These are phyloP conservation scores for Xyrauchen texanus DNA, from an alignment of 2,113 vertebrate genomes.

Conservation along the genomic window DNA sequence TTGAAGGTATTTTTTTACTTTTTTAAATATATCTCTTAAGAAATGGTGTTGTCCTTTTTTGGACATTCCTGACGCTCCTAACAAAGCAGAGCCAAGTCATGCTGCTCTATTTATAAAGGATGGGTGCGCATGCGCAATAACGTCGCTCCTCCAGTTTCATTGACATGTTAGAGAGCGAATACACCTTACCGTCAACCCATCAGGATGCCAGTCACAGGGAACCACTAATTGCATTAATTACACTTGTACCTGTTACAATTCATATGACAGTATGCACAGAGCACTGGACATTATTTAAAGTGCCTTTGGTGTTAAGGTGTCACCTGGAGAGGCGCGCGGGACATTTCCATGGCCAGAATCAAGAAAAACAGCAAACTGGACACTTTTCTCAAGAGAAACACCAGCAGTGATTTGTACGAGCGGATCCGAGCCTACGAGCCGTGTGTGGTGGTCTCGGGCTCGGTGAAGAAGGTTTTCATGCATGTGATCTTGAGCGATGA, in stretches of 20 bases:
- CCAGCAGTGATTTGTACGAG: slow-evolving; percentile 70
- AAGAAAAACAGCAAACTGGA: slow-evolving; percentile 71
- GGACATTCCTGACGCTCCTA: no score
- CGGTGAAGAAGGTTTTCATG: slow-evolving; percentile 72
- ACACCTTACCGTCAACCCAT: not conserved
- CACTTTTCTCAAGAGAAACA: slow-evolving; percentile 75
- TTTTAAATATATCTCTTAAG: no score
- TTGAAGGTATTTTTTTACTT: no score
- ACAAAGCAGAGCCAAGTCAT: not conserved
- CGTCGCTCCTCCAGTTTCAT: not conserved
- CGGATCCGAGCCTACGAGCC: slow-evolving; percentile 73
- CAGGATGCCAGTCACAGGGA: not conserved
- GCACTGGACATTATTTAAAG: not conserved
- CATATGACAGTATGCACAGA: not conserved
- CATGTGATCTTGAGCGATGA: slow-evolving; percentile 78
- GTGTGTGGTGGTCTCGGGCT: slow-evolving; percentile 74
- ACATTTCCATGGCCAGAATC: slow-evolving; percentile 63
- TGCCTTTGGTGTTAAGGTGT: not conserved
- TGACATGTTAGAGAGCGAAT: not conserved
- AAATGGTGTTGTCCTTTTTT: no score
- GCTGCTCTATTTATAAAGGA: slow-evolving; percentile 1
- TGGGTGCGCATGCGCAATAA: slow-evolving; percentile 20
- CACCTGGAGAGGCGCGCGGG: not conserved
- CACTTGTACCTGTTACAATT: not conserved
- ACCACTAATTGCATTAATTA: not conserved